Base-by-base conservation (phyloP, 64 coral and sea anemone genomes). In the Astreopora myriophthalma region DNA sequence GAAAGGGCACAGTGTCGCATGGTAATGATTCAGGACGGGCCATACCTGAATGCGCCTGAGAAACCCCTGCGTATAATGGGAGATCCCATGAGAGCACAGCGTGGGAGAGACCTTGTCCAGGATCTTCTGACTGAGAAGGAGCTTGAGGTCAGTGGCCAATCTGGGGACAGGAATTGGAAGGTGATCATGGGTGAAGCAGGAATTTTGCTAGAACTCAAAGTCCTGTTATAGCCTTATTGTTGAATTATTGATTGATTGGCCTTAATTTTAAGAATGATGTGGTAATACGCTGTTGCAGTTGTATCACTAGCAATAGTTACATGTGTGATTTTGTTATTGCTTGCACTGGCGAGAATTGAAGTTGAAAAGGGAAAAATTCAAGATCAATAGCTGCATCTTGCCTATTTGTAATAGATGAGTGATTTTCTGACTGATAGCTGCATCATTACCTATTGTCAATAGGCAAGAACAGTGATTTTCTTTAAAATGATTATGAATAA, bases 11-110 rank as follows among this genome's bases (percentile, higher is more conserved):
- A 99, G 67, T 99, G 97, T 64, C 73, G 93, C 44, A 99, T 99
- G 97, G 90, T 99, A 0, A 99, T 99, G 97, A 86, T 99, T 25
- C 97, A 99, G 40, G 97, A 99, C 88, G 97, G 97, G 46, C 97
- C 87, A 25, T 99, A 93, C 71, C 10, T 84, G 14, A 99, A 95
- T 95, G 93, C 97, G 36, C 94, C 97, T 19, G 97, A 99, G 28
- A 99, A 99, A 69, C 97, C 97, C 2, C 86, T 99, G 2, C 64
- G 97, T 39, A 99, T 99, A 62, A 95, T 95, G 91, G 97, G 97
- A 48, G 97, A 99, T 57, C 55, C 81, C 20, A 92, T 92, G 61
- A 86, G 97, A 88, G 90, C 94, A 10, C 97, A 99, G 29, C 60
- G 97, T 39, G 97, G 97, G 19, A 95, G 86, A 70, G 97, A 99